Evolutionary conservation across 2,888 invertebrate genomes (phyloP), one percentile per base, ranked within the genome.

Genomic region (Melanophora roralis): DNA sequence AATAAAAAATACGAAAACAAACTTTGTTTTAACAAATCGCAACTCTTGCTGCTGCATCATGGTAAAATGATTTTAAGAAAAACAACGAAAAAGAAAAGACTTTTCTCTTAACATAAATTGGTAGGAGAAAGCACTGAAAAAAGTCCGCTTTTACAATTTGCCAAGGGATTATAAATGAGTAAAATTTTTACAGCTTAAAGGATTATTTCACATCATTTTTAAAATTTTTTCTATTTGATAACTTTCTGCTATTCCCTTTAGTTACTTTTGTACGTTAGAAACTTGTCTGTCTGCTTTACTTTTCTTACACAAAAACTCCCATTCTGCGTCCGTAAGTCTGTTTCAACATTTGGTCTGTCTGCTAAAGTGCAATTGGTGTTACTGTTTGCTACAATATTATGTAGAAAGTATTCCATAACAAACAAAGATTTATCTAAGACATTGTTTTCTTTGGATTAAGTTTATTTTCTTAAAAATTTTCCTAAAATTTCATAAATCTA

Each of bases 151-250:
- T 64, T 43, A 51, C 51, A 71, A 76, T 76, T 69, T 76, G 69
- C 69, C 62, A 55, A 47, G 47, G 76, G 76, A 64, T 76, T 76
- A 76, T 78, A 78, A 78, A 78, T 78, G 78, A 78, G 72, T 62
- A 67, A 51, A 60, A 72, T 62, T 78, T 78, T 72, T 73, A 51
- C 78, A 68, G 73, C 68, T 78, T 68, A 78, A 78, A 73, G 73
- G 77, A 67, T 72, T 78, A 68, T 73, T 68, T 67, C 60, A 62
- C 47, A 49, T 64, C 64, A 62, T 51, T 71, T 51, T 32, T 60
- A 38, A 12, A 16, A 64, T 38, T 27, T 32, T 27, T 19, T 8
- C 32, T 34, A 34, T 21, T 23, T 38, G 1, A 23, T 21, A 7
- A 23, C 23, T 3, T 23, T 27, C 19, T 32, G 7, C 5, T 47